phyloP scores from a whole-genome alignment of 2,888 invertebrate genomes.

The Dione juno region DNA sequence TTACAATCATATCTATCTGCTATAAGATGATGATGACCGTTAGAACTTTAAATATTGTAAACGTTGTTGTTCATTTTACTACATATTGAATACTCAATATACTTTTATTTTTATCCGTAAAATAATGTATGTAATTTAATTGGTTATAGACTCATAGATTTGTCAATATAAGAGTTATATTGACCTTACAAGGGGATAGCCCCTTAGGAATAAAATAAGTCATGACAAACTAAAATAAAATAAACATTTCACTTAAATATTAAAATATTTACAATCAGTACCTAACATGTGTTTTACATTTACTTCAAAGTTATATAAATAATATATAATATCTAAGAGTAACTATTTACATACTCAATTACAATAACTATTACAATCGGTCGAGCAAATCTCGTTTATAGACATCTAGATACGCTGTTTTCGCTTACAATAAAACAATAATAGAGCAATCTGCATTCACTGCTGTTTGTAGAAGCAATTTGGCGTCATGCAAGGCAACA shows the following conservation, averaged over 20 bases:
- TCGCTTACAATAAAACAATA: conserved; percentile 58
- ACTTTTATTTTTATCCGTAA: not conserved
- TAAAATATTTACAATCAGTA: not conserved
- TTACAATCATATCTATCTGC: not conserved
- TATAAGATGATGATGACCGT: not conserved
- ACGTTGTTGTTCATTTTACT: not conserved
- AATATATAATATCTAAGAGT: not conserved
- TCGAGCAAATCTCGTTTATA: conserved; percentile 37
- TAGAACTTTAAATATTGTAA: not conserved
- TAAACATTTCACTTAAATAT: not conserved
- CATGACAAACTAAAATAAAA: too few relatives aligned
- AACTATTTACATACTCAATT: conserved; percentile 18
- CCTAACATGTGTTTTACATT: not conserved
- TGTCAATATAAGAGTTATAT: not conserved
- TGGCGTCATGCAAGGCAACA: conserved; percentile 71
- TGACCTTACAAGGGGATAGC: not conserved
- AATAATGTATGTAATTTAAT: not conserved
- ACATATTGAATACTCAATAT: not conserved
- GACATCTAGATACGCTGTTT: conserved; percentile 35
- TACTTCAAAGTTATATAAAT: not conserved
- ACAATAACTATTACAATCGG: conserved; percentile 23
- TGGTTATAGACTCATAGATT: not conserved
- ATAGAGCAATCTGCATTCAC: conserved; percentile 76
- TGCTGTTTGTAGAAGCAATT: conserved; percentile 75
- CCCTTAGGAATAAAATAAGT: too few relatives aligned